These are phyloP conservation scores for Diadema setosum DNA, from an alignment of 35 echinoderm and acorn worm genomes.

Conservation along the genomic window DNA sequence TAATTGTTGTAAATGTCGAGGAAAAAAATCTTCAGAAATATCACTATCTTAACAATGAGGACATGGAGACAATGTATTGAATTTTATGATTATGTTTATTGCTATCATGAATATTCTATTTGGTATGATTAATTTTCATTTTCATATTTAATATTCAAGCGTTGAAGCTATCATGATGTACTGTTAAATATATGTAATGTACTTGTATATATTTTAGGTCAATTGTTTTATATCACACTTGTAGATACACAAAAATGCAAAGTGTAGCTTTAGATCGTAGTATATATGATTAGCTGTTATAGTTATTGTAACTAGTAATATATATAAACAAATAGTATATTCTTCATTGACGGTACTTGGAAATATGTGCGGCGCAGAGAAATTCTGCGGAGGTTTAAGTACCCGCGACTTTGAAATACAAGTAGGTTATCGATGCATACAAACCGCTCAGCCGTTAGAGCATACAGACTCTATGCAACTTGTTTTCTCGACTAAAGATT, in stretches of 20 bases:
- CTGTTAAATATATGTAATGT: neutral
- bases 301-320: constrained; percentile 8
- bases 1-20: constrained; percentile 4
- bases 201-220: neutral
- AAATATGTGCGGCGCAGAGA: too few species aligned
- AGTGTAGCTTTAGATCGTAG: neutral
- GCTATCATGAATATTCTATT: neutral
- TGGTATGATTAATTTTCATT: constrained; percentile 3
- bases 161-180: neutral
- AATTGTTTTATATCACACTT: neutral
- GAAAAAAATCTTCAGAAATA: neutral
- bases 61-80: neutral
- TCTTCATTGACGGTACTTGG: neutral
- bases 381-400: too few species aligned
- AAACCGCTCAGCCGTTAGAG: too few species aligned
- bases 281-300: neutral
- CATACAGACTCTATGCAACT: too few species aligned
- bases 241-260: constrained; percentile 7
- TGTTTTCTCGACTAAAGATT: too few species aligned
- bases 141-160: constrained; percentile 15
- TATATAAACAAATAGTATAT: neutral
- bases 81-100: neutral
- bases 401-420: too few species aligned
- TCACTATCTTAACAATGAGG: neutral
- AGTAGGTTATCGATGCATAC: too few species aligned